Conservation (phyloP, 1,140 invertebrate genomes). For the Propsilocerus akamusi region DNA sequence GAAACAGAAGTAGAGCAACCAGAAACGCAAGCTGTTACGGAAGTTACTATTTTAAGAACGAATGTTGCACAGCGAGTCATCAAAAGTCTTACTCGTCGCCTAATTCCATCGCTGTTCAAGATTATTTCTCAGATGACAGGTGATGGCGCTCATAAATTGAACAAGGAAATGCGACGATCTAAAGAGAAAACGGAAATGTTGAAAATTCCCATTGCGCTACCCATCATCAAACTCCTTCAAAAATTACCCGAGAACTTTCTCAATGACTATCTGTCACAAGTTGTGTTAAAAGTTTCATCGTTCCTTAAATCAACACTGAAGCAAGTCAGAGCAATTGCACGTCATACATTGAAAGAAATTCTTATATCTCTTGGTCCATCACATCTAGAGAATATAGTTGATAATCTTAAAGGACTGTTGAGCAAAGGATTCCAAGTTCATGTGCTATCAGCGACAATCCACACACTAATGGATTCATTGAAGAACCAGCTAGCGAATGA, state of each 20-base stretch:
- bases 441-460: conserved; percentile 75
- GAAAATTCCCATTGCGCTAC: conserved; percentile 77
- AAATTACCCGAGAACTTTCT: conserved; percentile 60
- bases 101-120: conserved; percentile 31
- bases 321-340: conserved; percentile 63
- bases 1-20: conserved; percentile 16
- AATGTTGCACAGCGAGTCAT: conserved; percentile 56
- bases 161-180: conserved; percentile 38
- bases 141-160: conserved; percentile 65
- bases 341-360: conserved; percentile 79
- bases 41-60: conserved; percentile 36
- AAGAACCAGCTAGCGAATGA: conserved; percentile 37
- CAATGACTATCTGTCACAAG: conserved; percentile 29
- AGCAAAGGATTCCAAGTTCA: conserved; percentile 86
- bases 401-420: conserved; percentile 62
- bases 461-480: conserved; percentile 57
- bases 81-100: conserved; percentile 33
- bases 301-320: conserved; percentile 80
- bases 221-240: conserved; percentile 81
- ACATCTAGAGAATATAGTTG: conserved; percentile 59
- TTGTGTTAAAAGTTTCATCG: conserved; percentile 75
- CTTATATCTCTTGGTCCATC: conserved; percentile 66
- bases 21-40: conserved; percentile 12
- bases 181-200: conserved; percentile 78
- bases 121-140: conserved; percentile 53